These are phyloP conservation scores for Euwallacea similis DNA, from an alignment of 1,140 invertebrate species.

Conservation along the genomic window DNA sequence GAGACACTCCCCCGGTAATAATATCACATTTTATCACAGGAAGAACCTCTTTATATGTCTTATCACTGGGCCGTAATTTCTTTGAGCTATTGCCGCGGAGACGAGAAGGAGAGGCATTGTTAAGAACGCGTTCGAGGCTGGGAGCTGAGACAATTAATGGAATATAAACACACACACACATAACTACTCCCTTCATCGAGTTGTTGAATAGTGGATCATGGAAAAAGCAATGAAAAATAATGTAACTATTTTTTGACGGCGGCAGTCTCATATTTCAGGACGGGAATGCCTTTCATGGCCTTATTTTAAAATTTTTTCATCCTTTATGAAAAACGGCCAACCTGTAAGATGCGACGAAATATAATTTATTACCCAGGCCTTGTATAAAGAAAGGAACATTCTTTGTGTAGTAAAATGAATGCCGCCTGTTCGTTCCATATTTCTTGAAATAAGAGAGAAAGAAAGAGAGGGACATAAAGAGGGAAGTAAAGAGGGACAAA, in stretches of 20 bases:
- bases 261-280: slow-evolving; percentile 6
- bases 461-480: too few species aligned
- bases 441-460: slow-evolving; percentile 4
- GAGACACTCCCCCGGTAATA: slow-evolving; percentile 23
- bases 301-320: slow-evolving; percentile 11
- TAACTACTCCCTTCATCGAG: too few species aligned
- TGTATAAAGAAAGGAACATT: slow-evolving; percentile 11
- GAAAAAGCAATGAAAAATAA: background rate
- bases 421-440: slow-evolving; percentile 12
- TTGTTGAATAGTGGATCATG: background rate
- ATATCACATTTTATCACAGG: slow-evolving; percentile 29
- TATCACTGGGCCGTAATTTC: slow-evolving; percentile 24
- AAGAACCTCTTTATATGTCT: slow-evolving; percentile 21
- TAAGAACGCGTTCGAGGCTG: background rate
- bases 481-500: background rate
- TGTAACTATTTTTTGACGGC: slow-evolving; percentile 7
- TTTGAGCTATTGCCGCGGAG: slow-evolving; percentile 9
- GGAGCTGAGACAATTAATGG: background rate
- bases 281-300: slow-evolving; percentile 8
- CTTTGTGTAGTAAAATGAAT: slow-evolving; percentile 11
- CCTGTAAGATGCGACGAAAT: slow-evolving; percentile 16
- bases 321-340: slow-evolving; percentile 16
- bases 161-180: background rate
- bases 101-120: background rate
- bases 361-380: slow-evolving; percentile 15